Base-by-base conservation (phyloP, 2,888 invertebrate species). In the Sinhomidia bicolor region DNA sequence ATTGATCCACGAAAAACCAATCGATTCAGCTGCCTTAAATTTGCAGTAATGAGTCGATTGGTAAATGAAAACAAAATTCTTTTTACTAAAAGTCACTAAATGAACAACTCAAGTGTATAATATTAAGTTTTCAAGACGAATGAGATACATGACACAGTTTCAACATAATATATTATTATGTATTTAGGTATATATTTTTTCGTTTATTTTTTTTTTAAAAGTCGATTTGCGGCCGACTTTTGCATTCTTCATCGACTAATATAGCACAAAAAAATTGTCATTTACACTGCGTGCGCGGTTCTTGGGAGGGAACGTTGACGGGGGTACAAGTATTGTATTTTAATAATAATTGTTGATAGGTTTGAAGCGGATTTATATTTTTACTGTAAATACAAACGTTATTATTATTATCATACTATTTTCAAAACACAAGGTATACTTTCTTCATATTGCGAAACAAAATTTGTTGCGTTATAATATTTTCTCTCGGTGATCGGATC, bases 261-360 rank as follows among this genome's bases (percentile, higher is more conserved):
- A 76, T 76, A 79, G 74, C 47, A 74, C 47, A 74, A 74, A 44
- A 47, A 44, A 44, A 44, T 47, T 32, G 20, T 79, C 78, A 85
- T 85, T 85, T 85, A 85, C 74, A 84, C 85, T 78, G 85, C 85
- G 85, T 76, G 85, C 78, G 85, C 71, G 81, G n/a, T 44, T 26
- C 10, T 65, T 26, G 5, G 44, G 65, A 29, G 36, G 44, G 78
- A 65, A 47, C 82, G 82, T 47, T 23, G 23, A 74, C 41, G 74
- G 74, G 20, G 10, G 41, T 41, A 68, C 6, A 65, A 36, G 36
- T 36, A 36, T 3, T 2, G 12, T 65, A 32, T 32, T 9, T n/a
- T n/a, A n/a, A 36, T 36, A 36, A 36, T 36, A 36, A 36, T 36
- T 36, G 36, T 36, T 36, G 36, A 36, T 36, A 36, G 36, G 17